Conservation (phyloP, 1,140 invertebrate species). For the Drosophila repletoides region DNA sequence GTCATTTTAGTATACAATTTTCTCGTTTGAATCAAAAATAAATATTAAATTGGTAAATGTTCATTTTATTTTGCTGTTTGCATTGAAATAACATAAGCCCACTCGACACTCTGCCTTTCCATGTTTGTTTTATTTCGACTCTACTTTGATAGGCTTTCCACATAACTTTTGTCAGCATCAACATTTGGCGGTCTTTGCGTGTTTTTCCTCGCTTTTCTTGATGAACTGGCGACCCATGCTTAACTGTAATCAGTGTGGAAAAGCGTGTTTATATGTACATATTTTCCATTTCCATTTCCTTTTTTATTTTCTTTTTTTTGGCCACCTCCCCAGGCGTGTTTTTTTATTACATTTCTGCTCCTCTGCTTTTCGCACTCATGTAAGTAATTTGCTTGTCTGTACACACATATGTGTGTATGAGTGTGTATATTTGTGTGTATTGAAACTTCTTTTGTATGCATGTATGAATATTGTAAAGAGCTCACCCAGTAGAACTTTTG, state of each 20-base stretch:
- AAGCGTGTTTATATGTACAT: slow-evolving; percentile 55
- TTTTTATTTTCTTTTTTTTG: slow-evolving; percentile 12
- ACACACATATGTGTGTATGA: no score
- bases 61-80: no score
- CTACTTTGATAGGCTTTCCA: no score
- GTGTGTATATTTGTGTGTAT: no score
- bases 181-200: neutral
- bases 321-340: slow-evolving; percentile 36
- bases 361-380: slow-evolving; percentile 32
- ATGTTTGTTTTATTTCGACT: no score
- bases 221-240: slow-evolving; percentile 57
- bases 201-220: slow-evolving; percentile 24
- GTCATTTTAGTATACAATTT: no score
- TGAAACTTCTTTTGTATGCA: slow-evolving; percentile 7
- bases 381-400: slow-evolving; percentile 15
- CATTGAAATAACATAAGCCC: no score
- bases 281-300: slow-evolving; percentile 27
- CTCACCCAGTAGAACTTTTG: no score
- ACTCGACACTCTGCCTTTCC: no score
- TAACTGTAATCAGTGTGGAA: slow-evolving; percentile 63
- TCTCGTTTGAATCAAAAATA: no score
- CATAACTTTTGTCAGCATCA: neutral
- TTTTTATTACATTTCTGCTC: slow-evolving; percentile 65
- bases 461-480: slow-evolving; percentile 8
- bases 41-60: no score